Percentiles rank a stretch among this genome's conserved stretches.
Conservation (phyloP, 2,113 vertebrate genomes). For the Symphodus melops region DNA sequence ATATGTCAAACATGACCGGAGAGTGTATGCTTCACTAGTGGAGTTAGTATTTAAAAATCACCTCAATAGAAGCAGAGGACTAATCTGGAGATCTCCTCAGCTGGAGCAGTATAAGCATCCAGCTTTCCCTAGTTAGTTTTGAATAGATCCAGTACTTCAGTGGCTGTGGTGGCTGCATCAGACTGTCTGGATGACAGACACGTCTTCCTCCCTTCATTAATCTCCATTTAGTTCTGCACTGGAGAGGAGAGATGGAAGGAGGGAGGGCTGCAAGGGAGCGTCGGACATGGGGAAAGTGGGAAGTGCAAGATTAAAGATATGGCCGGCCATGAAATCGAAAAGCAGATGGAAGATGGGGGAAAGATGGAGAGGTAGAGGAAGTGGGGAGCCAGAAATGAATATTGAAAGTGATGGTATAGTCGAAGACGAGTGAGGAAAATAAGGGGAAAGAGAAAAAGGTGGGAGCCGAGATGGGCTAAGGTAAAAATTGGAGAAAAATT, state of each 20-base stretch:
- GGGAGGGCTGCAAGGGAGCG: constrained; percentile 27
- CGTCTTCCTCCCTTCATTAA: constrained; percentile 79
- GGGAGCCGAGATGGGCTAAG: constrained; percentile 21
- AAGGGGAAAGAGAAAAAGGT: constrained; percentile 19
- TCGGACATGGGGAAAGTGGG: constrained; percentile 45
- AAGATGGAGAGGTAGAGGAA: constrained; percentile 40
- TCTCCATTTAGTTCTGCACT: constrained; percentile 82
- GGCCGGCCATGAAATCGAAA: constrained; percentile 68
- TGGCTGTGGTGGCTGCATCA: constrained; percentile 59
- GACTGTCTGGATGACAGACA: constrained; percentile 77
- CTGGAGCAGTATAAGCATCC: constrained; percentile 42
- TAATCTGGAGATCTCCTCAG: constrained; percentile 54
- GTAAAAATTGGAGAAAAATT: constrained; percentile 66
- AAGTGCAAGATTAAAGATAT: constrained; percentile 70
- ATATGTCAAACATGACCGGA: constrained; percentile 4
- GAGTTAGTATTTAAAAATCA: constrained; percentile 54
- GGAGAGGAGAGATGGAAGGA: constrained; percentile 40
- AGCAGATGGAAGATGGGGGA: constrained; percentile 59
- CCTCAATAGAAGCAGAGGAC: constrained; percentile 43
- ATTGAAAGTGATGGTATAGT: constrained; percentile 40
- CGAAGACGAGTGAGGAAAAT: constrained; percentile 28
- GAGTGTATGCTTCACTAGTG: constrained; percentile 22
- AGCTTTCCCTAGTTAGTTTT: constrained; percentile 56
- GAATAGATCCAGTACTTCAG: constrained; percentile 54
- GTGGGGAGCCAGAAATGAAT: constrained; percentile 37